A percentile compares a stretch with the other conserved stretches of the same genome.
These are phyloP conservation scores for Gallinago media DNA, from an alignment of 2,113 vertebrate genomes.

Conservation along the genomic window DNA sequence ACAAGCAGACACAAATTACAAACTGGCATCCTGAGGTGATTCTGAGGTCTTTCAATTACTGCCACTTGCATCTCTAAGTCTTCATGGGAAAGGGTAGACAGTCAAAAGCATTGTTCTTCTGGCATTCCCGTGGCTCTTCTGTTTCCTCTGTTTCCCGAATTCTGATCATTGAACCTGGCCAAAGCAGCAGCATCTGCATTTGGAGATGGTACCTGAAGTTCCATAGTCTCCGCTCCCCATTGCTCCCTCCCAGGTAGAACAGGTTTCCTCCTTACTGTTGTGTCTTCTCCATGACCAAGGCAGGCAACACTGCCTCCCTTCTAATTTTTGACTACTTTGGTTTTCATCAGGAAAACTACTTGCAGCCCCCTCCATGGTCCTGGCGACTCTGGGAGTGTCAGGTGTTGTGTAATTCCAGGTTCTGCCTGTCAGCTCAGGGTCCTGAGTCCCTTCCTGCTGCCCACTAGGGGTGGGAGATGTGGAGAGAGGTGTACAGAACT, in stretches of 20 bases:
- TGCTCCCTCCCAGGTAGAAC: not conserved
- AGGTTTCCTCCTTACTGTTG: not conserved
- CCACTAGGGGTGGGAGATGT: not conserved
- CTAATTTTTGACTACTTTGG: not conserved
- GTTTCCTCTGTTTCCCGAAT: not conserved
- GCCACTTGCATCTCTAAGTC: not conserved
- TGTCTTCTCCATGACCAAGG: not conserved
- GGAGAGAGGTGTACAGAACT: not conserved
- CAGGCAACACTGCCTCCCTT: not conserved
- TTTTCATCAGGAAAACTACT: not conserved
- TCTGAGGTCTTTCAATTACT: not conserved
- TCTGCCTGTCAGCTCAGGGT: not conserved
- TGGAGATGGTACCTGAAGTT: not conserved
- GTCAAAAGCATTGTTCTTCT: not conserved
- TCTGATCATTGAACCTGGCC: not conserved
- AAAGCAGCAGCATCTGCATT: not conserved
- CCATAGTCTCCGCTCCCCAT: not conserved
- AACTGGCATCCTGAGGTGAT: not conserved
- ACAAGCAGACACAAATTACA: accelerated
- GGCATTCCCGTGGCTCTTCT: accelerated
- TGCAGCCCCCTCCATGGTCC: not conserved
- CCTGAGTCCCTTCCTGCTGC: not conserved
- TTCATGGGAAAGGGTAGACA: not conserved
- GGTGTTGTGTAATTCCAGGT: not conserved
- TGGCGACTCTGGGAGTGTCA: accelerated